A percentile compares a stretch with the other conserved stretches of the same genome.
phyloP scores from a whole-genome alignment of 2,797 vertebrate genomes.

The Anas bernieri region DNA sequence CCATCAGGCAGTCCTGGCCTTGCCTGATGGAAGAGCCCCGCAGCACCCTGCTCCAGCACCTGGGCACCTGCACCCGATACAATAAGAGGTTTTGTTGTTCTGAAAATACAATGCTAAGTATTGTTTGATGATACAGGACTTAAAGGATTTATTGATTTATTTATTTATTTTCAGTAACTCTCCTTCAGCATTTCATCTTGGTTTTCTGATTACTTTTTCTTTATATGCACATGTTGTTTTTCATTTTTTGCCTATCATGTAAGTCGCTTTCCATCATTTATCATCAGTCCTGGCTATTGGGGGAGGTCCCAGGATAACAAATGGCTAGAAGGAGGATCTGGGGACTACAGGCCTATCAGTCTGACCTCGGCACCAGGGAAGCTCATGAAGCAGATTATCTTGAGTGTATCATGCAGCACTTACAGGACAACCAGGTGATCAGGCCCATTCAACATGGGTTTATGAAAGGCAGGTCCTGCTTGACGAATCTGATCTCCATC shows the following conservation, averaged over 20 bases:
- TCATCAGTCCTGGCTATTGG: too few species aligned
- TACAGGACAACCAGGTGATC: too few species aligned
- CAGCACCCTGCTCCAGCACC: not conserved
- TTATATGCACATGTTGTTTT: constrained; percentile 24
- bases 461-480: too few species aligned
- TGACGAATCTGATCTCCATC: too few species aligned
- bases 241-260: not conserved
- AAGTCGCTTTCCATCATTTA: too few species aligned
- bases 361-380: too few species aligned
- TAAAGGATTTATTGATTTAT: not conserved
- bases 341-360: too few species aligned
- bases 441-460: too few species aligned
- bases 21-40: not conserved
- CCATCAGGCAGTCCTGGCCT: not conserved
- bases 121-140: not conserved
- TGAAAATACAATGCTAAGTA: not conserved
- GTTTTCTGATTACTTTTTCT: constrained; percentile 29
- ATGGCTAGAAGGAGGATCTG: too few species aligned
- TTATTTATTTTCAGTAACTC: not conserved
- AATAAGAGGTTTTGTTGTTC: not conserved
- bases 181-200: not conserved
- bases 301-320: too few species aligned
- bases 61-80: not conserved
- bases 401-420: too few species aligned
- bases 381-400: too few species aligned